Conservation (phyloP, 2,888 invertebrate genomes). For the Formica aserva region DNA sequence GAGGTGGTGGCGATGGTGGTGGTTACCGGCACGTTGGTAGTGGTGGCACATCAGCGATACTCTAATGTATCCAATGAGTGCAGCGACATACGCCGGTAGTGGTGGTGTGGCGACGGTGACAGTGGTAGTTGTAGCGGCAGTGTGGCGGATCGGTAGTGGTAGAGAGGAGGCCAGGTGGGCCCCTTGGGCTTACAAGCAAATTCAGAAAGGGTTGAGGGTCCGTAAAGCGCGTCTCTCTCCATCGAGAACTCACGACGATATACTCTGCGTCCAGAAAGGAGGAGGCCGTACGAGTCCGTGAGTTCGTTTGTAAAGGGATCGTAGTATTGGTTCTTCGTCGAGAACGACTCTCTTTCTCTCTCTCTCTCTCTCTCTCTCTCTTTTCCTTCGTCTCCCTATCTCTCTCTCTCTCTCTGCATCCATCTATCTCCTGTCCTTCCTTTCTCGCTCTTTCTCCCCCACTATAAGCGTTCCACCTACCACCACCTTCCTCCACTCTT, state of each 20-base stretch:
- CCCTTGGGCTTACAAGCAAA: conserved; percentile 61
- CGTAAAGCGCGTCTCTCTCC: conserved; percentile 84
- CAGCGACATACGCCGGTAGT: conserved; percentile 15
- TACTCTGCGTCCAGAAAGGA: conserved; percentile 59
- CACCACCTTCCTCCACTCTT: conserved; percentile 70
- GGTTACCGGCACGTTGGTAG: conserved; percentile 58
- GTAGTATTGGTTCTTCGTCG: conserved; percentile 73
- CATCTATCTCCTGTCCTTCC: conserved; percentile 40
- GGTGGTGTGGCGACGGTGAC: conserved; percentile 54
- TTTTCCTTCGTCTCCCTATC: conserved; percentile 18
- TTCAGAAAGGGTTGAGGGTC: conserved; percentile 75
- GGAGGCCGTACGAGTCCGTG: conserved; percentile 67
- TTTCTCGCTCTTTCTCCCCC: conserved; percentile 61
- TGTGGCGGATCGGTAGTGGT: conserved; percentile 55
- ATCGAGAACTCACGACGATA: conserved; percentile 80
- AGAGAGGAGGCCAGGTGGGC: conserved; percentile 73
- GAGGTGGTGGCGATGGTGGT: conserved; percentile 67
- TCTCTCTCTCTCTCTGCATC: conserved; percentile 28
- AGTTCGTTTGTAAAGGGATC: conserved; percentile 76
- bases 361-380: conserved; percentile 66
- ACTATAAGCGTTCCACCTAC: conserved; percentile 68
- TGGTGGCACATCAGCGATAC: conserved; percentile 59
- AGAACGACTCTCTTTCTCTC: conserved; percentile 70
- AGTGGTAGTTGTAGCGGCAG: conserved; percentile 49
- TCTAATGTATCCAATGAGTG: conserved; percentile 57